These are phyloP conservation scores for Taeniopygia guttata DNA, from an alignment of 2,797 vertebrate genomes.

Conservation along the genomic window DNA sequence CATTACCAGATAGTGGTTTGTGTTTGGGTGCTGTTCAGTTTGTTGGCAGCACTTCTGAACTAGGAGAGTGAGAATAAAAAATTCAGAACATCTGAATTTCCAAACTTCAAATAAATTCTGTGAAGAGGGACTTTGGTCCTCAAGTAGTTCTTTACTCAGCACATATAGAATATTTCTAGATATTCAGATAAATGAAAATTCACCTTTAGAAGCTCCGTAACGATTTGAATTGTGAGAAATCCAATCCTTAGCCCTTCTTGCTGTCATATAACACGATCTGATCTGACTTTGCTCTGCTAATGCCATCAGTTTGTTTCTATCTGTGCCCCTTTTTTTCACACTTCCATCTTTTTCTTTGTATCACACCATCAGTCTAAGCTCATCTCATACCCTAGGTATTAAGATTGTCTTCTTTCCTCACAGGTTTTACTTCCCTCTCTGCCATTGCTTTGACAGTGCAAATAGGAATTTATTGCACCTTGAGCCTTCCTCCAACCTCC, in stretches of 20 bases:
- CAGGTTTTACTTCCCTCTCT: neutral
- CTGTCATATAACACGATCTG: neutral
- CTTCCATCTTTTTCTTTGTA: neutral
- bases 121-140: accelerated
- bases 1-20: neutral
- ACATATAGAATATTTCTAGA: neutral
- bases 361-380: neutral
- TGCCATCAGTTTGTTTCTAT: neutral
- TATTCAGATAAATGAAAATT: neutral
- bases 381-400: neutral
- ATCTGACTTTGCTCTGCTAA: neutral
- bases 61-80: neutral
- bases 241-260: neutral
- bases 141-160: neutral
- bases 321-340: accelerated
- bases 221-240: neutral
- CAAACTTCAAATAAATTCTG: neutral
- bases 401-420: neutral
- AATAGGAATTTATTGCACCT: neutral
- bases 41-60: neutral
- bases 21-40: neutral
- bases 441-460: neutral
- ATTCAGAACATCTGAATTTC: neutral
- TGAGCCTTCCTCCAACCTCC: neutral
- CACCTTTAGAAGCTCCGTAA: neutral